Conservation (phyloP, 1,140 invertebrate species). For the Drosophila prosaltans region DNA sequence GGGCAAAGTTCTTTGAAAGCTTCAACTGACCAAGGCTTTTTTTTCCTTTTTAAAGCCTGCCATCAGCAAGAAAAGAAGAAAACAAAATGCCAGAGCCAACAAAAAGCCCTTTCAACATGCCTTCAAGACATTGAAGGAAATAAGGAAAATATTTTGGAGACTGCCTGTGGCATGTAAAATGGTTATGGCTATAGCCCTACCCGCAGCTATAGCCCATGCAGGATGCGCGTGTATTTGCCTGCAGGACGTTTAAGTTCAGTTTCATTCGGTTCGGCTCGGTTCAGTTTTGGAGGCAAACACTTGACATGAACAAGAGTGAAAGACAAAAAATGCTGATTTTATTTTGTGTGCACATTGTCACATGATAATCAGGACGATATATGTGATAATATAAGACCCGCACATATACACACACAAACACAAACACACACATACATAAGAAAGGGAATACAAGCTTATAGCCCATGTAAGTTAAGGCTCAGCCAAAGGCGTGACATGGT, state of each 20-base stretch:
- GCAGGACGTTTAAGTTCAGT: constrained; percentile 49
- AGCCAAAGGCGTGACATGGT: constrained; percentile 23
- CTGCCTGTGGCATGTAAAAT: constrained; percentile 25
- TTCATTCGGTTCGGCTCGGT: constrained; percentile 23
- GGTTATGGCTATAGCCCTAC: constrained; percentile 19
- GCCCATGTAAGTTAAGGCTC: constrained; percentile 42
- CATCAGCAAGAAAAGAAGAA: neutral
- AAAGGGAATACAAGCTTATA: constrained; percentile 25
- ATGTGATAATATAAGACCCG: constrained; percentile 57
- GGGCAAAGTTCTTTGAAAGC: constrained; percentile 12
- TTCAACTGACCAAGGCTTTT: constrained; percentile 16
- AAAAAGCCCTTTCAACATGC: constrained; percentile 10
- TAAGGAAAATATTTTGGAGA: constrained; percentile 17
- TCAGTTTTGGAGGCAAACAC: constrained; percentile 26
- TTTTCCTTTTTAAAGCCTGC: neutral
- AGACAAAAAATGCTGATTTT: constrained; percentile 76
- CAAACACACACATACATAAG: constrained; percentile 20
- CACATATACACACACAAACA: constrained; percentile 15
- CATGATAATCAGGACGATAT: constrained; percentile 70
- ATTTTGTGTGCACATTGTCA: constrained; percentile 75
- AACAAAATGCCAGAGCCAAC: neutral
- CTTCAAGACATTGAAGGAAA: constrained; percentile 1
- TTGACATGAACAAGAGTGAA: constrained; percentile 37
- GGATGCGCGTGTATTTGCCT: constrained; percentile 38
- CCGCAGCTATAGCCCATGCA: constrained; percentile 23